Base-by-base conservation (phyloP, 2,888 invertebrate genomes). In the Cryptophagus acutangulus region DNA sequence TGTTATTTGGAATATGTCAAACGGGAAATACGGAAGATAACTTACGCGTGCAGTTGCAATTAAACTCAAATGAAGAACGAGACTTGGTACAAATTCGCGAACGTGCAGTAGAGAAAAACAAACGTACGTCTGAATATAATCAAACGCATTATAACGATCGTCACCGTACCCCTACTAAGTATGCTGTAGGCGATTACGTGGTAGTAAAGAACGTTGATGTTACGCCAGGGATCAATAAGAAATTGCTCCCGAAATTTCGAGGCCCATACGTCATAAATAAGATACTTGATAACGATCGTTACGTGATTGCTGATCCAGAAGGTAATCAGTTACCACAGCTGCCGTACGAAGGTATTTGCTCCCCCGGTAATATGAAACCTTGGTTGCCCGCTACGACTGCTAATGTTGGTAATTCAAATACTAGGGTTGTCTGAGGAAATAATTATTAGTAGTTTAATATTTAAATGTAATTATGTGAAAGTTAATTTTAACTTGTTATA, bases 1-100 rank as follows among this genome's bases (percentile, higher is more conserved):
- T 57, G 16, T 41, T 62, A 18, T 61, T 61, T 40, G 62, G 61
- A 1, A 31, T 51, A 4, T 31, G 49, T 26, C 58, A 62, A 33
- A 46, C 45, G 10, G 53, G 53, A 2, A 25, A 29, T 2, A 15
- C 49, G 4, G 6, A 38, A 14, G 56, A 61, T 29, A 44, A 42
- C 28, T n/a, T 54, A 6, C 37, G 37, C 10, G n/a, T n/a, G n/a
- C 33, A 41, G n/a, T 42, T 43, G 25, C 30, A 52, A 33, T 41
- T 47, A 8, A 33, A 9, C 10, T 12, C 43, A 29, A 36, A 30
- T 20, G 14, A 30, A 17, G 12, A 17, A n/a, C 12, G 12, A 2
- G 16, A 33, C 33, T 20, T 38, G 3, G 9, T 24, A 18, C 9
- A 38, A 13, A 26, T 24, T 2, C 12, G 39, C 6, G 9, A 41